Percentiles rank a stretch among this genome's conserved stretches.
These are phyloP conservation scores for Arctopsyche grandis DNA, from an alignment of 1,140 invertebrate genomes.

Conservation along the genomic window DNA sequence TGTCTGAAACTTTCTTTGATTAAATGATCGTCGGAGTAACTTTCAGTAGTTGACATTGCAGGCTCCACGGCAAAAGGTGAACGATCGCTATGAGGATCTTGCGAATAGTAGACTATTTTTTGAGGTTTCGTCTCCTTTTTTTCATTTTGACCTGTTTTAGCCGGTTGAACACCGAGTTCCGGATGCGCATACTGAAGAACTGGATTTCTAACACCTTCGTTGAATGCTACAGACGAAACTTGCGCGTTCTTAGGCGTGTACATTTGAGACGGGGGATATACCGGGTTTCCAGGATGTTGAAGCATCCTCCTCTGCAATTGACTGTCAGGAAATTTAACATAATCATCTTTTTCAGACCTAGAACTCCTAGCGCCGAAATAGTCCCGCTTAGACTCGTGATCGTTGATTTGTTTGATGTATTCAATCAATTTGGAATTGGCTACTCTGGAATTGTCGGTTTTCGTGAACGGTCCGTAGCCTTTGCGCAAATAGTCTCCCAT, in stretches of 20 bases:
- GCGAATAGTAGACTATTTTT: conserved; percentile 58
- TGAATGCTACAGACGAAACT: conserved; percentile 67
- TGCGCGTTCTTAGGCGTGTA: conserved; percentile 68
- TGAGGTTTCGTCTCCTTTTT: conserved; percentile 61
- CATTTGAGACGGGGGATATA: conserved; percentile 72
- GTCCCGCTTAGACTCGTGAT: conserved; percentile 69
- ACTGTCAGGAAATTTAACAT: conserved; percentile 62
- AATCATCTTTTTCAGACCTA: conserved; percentile 60
- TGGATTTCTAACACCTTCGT: conserved; percentile 75
- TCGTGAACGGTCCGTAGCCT: conserved; percentile 69
- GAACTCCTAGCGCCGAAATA: conserved; percentile 67
- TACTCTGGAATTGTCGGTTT: conserved; percentile 68
- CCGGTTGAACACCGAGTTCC: conserved; percentile 79
- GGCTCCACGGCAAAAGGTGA: conserved; percentile 61
- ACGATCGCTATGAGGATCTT: conserved; percentile 60
- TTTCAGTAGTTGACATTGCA: conserved; percentile 60
- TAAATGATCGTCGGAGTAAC: conserved; percentile 65
- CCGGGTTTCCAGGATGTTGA: conserved; percentile 71
- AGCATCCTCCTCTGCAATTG: conserved; percentile 76
- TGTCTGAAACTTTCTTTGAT: conserved; percentile 64
- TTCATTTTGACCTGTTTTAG: conserved; percentile 65
- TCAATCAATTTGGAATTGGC: conserved; percentile 69
- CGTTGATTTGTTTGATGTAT: conserved; percentile 73
- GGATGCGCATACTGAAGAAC: conserved; percentile 83
- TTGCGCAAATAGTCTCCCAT: conserved; percentile 61